Conservation (phyloP, 2,797 vertebrate genomes). For the Acanthurus leucopareius region DNA sequence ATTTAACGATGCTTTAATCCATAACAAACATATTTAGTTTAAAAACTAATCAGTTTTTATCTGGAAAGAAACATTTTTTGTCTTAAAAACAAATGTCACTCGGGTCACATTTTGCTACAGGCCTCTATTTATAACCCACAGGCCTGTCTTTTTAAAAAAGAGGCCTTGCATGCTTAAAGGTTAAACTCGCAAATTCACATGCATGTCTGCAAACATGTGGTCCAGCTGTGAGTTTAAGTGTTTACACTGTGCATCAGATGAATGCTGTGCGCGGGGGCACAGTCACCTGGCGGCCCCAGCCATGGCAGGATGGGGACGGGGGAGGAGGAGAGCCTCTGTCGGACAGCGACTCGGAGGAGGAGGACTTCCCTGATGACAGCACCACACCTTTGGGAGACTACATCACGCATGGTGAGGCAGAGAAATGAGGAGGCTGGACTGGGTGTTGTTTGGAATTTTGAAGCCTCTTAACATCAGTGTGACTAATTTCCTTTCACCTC, state of each 20-base stretch:
- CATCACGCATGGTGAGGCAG: constrained; percentile 83
- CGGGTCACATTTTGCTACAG: constrained; percentile 23
- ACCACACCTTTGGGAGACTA: constrained; percentile 88
- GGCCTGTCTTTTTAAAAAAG: constrained; percentile 1
- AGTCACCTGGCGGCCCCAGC: constrained; percentile 87
- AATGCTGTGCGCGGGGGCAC: constrained; percentile 82
- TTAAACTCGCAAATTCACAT: neutral
- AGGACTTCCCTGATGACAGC: constrained; percentile 89
- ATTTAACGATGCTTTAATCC: no score
- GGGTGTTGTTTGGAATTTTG: neutral
- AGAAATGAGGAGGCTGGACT: neutral
- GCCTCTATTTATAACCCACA: constrained; percentile 7
- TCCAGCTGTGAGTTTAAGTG: no score
- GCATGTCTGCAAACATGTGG: no score
- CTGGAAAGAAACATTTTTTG: neutral
- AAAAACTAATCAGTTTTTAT: neutral
- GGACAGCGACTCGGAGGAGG: constrained; percentile 88
- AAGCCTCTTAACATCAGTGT: neutral
- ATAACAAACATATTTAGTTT: neutral
- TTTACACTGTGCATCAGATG: constrained; percentile 73
- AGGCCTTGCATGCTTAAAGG: constrained; percentile 1
- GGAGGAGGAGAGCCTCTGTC: constrained; percentile 86
- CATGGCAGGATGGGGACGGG: constrained; percentile 87
- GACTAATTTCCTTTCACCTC: neutral
- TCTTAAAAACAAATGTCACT: constrained; percentile 5